A percentile compares a stretch with the other conserved stretches of the same genome.
Evolutionary conservation across 2,888 invertebrate genomes (phyloP).

Genomic region (Atrina japonica): DNA sequence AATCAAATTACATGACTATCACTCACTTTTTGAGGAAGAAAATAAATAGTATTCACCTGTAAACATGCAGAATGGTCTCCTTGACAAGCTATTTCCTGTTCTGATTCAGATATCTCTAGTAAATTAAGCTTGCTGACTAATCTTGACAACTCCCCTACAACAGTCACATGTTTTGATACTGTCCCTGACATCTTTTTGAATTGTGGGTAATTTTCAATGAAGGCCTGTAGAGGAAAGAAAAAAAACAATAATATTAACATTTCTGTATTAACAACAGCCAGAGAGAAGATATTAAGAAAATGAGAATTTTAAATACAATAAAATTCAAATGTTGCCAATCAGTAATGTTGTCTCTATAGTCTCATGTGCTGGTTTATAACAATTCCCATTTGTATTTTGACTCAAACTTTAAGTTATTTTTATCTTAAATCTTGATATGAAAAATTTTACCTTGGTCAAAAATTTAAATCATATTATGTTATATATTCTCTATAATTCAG

Average conservation of each 20-base stretch:
- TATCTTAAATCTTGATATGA: too few species aligned
- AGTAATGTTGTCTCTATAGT: too few species aligned
- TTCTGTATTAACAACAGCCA: not conserved
- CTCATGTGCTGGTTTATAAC: too few species aligned
- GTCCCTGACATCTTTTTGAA: slow-evolving; percentile 90
- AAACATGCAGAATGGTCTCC: slow-evolving; percentile 83
- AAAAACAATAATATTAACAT: too few species aligned
- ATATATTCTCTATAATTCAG: too few species aligned
- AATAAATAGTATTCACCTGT: slow-evolving; percentile 82
- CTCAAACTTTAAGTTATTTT: too few species aligned
- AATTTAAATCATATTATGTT: too few species aligned
- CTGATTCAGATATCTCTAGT: slow-evolving; percentile 86
- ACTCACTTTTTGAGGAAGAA: too few species aligned
- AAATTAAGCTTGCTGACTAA: slow-evolving; percentile 89
- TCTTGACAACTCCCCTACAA: slow-evolving; percentile 96
- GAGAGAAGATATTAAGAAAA: not conserved
- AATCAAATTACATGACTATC: too few species aligned
- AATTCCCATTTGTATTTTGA: too few species aligned
- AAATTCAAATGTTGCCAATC: too few species aligned
- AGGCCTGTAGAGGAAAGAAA: slow-evolving; percentile 83
- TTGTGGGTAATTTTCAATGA: slow-evolving; percentile 98
- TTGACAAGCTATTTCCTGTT: slow-evolving; percentile 85
- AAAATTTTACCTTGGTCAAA: too few species aligned
- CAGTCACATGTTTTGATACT: slow-evolving; percentile 97
- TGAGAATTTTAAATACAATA: not conserved